These are phyloP conservation scores for Nannoperca obscura DNA, from an alignment of 2,797 vertebrate species.

Conservation along the genomic window DNA sequence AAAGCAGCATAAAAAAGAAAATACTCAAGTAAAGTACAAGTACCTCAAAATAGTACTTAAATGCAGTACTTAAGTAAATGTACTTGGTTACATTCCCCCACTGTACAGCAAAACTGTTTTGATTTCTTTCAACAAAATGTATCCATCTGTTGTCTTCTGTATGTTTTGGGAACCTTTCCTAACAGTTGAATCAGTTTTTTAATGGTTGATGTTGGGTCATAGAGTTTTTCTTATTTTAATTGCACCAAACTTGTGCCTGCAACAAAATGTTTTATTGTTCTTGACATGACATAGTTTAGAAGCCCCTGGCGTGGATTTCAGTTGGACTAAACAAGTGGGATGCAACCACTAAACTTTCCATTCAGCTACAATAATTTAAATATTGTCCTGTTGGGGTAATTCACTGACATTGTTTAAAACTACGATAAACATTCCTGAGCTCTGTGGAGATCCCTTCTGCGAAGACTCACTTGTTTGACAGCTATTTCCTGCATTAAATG, in stretches of 20 bases:
- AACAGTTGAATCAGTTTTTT: background rate
- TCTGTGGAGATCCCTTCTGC: conserved; percentile 57
- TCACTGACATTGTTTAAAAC: conserved; percentile 65
- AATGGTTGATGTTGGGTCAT: conserved; percentile 1
- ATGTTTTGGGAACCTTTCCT: background rate
- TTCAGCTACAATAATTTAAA: conserved; percentile 30
- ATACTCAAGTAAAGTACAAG: background rate
- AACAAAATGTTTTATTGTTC: background rate
- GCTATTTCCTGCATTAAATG: conserved; percentile 65
- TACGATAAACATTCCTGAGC: conserved; percentile 66
- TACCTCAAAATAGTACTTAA: background rate
- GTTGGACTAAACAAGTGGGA: conserved; percentile 25
- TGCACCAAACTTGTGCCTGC: no score
- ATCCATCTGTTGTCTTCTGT: background rate
- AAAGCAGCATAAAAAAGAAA: background rate
- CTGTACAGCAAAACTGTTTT: background rate
- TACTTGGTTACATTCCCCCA: background rate
- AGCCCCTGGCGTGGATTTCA: background rate
- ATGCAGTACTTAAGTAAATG: no score
- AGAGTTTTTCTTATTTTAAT: conserved; percentile 1
- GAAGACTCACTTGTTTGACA: conserved; percentile 70
- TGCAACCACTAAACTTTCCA: conserved; percentile 9
- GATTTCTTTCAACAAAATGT: background rate
- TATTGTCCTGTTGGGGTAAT: conserved; percentile 24
- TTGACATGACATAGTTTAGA: conserved; percentile 11